Conservation (phyloP, 2,797 vertebrate species). For the Argyrosomus regius region DNA sequence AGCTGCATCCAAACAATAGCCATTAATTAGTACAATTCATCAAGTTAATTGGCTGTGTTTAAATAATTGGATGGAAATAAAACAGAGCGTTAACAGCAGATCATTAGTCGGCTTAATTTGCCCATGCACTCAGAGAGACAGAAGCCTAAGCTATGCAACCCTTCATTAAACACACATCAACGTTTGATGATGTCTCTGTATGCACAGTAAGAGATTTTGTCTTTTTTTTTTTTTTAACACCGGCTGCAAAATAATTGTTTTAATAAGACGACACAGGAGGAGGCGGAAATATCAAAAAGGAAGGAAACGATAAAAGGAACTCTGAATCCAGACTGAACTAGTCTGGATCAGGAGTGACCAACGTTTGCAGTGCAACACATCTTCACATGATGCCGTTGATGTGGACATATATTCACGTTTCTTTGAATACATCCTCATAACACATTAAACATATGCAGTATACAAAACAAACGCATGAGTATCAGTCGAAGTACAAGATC, state of each 20-base stretch:
- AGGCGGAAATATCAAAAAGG: constrained; percentile 31
- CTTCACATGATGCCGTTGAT: too few species aligned
- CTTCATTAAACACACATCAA: constrained; percentile 59
- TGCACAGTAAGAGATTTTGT: constrained; percentile 35
- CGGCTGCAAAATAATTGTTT: constrained; percentile 48
- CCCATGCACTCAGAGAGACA: constrained; percentile 47
- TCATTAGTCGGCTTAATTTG: constrained; percentile 73
- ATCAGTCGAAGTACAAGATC: too few species aligned
- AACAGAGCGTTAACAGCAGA: constrained; percentile 60
- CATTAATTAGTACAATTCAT: constrained; percentile 66
- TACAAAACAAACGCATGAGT: too few species aligned
- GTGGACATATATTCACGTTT: too few species aligned
- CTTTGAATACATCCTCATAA: too few species aligned
- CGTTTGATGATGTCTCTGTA: constrained; percentile 33
- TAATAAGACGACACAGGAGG: constrained; percentile 42
- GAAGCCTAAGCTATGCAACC: constrained; percentile 43
- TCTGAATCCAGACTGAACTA: background rate
- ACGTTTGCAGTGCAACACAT: too few species aligned
- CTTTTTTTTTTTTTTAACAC: constrained; percentile 23
- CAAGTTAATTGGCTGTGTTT: constrained; percentile 76
- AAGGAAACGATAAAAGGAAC: background rate
- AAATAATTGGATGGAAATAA: constrained; percentile 74
- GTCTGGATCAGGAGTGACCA: background rate
- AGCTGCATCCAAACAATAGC: constrained; percentile 55
- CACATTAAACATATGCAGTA: too few species aligned